Percentiles rank a stretch among this genome's conserved stretches.
Conservation (phyloP, 2,113 vertebrate species). For the Semicossyphus pulcher region DNA sequence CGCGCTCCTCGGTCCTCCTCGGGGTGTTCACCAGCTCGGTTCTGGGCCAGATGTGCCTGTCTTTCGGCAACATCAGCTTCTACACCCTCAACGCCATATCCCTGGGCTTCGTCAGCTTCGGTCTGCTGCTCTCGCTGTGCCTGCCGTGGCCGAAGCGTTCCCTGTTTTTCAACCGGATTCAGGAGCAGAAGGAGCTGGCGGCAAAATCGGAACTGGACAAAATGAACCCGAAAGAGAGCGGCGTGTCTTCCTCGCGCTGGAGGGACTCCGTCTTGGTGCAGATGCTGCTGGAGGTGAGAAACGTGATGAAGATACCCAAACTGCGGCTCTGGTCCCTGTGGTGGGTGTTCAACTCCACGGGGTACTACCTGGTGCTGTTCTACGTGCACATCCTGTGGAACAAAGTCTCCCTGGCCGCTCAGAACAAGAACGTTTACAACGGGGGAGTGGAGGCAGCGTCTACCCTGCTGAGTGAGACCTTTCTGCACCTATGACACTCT, state of each 20-base stretch:
- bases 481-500: conserved; percentile 10
- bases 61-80: conserved; percentile 71
- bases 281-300: conserved; percentile 86
- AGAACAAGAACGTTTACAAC: conserved; percentile 86
- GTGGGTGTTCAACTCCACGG: conserved; percentile 95
- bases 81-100: conserved; percentile 84
- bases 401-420: conserved; percentile 56
- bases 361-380: conserved; percentile 95
- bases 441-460: conserved; percentile 93
- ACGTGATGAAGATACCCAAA: conserved; percentile 75
- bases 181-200: conserved; percentile 65
- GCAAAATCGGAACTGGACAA: conserved; percentile 71
- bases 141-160: conserved; percentile 90
- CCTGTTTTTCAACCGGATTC: conserved; percentile 90
- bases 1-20: conserved; percentile 88
- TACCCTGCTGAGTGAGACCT: conserved; percentile 88
- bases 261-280: conserved; percentile 75
- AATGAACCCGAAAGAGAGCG: conserved; percentile 46
- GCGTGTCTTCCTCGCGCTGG: conserved; percentile 58
- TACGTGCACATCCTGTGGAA: conserved; percentile 95
- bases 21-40: conserved; percentile 94
- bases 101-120: conserved; percentile 87
- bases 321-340: conserved; percentile 94
- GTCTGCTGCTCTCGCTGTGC: conserved; percentile 86
- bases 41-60: conserved; percentile 90